Percentiles rank a stretch among this genome's conserved stretches.
phyloP scores from a whole-genome alignment of 92 coral and sea anemone genomes.

The Palythoa caribaeorum region DNA sequence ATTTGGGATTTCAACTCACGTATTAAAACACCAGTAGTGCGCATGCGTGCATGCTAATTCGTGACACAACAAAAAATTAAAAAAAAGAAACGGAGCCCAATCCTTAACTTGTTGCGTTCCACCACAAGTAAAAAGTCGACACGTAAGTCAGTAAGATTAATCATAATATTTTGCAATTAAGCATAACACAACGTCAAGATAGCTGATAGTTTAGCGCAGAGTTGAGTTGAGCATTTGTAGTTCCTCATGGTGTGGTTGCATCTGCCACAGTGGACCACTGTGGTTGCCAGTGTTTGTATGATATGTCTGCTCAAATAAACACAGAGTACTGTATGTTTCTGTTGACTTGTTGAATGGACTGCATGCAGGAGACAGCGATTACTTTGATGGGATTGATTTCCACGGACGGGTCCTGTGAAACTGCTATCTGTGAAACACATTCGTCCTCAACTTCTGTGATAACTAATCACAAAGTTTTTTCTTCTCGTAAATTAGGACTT shows the following conservation, averaged over 20 bases:
- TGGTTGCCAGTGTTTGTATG: constrained; percentile 35
- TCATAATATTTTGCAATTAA: no score
- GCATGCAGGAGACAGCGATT: constrained; percentile 21
- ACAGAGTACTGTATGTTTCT: constrained; percentile 26
- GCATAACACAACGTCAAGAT: no score
- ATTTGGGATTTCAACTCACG: no score
- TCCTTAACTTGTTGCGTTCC: no score
- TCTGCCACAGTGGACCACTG: constrained; percentile 50
- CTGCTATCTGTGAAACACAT: background rate
- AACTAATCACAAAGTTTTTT: constrained; percentile 42
- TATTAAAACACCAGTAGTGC: no score
- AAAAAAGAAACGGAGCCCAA: no score
- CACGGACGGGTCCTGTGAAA: background rate
- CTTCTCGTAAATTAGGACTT: constrained; percentile 62
- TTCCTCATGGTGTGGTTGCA: constrained; percentile 33
- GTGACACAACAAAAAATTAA: no score
- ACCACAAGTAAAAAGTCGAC: no score
- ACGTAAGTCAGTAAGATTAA: no score
- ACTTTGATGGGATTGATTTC: background rate
- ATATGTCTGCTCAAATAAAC: constrained; percentile 45
- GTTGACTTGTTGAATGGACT: constrained; percentile 50
- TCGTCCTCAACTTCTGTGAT: constrained; percentile 21
- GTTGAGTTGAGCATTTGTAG: background rate
- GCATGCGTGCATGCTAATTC: no score
- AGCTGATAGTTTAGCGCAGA: constrained; percentile 14